Evolutionary conservation across 2,797 vertebrate genomes (phyloP).

Genomic region (Protosalanx chinensis): DNA sequence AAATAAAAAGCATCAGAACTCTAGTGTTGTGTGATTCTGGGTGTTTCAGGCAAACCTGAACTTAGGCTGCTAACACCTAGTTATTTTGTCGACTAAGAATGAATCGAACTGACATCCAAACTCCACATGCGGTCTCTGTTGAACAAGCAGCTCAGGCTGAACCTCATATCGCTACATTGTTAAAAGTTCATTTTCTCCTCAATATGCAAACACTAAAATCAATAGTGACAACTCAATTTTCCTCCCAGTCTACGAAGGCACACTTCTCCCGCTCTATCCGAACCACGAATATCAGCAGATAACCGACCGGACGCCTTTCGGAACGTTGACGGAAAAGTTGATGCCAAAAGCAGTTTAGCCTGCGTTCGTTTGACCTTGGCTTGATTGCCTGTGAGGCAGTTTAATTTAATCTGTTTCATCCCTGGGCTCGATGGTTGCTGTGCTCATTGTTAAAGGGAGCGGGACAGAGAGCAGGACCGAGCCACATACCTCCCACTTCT

Average conservation of each 20-base stretch:
- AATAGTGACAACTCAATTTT: constrained; percentile 76
- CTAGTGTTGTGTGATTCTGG: no score
- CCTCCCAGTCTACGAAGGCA: constrained; percentile 46
- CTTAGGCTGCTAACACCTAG: not conserved
- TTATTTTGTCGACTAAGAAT: constrained; percentile 1
- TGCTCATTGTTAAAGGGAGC: constrained; percentile 71
- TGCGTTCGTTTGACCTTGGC: constrained; percentile 75
- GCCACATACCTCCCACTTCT: constrained; percentile 28
- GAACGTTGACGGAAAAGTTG: constrained; percentile 53
- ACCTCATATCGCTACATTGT: constrained; percentile 57
- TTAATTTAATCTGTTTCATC: constrained; percentile 77
- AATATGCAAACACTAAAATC: constrained; percentile 64
- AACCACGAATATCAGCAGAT: constrained; percentile 67
- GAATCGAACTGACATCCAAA: constrained; percentile 22
- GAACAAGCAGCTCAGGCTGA: constrained; percentile 31
- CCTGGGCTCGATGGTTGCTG: constrained; percentile 59
- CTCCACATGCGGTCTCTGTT: constrained; percentile 33
- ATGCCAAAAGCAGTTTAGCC: constrained; percentile 71
- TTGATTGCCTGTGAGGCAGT: constrained; percentile 74
- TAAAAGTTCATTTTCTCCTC: constrained; percentile 59
- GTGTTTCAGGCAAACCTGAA: not conserved
- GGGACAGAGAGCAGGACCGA: constrained; percentile 41
- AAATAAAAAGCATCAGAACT: no score
- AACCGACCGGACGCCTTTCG: constrained; percentile 42
- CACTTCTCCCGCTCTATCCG: constrained; percentile 42